Evolutionary conservation across 1,140 invertebrate species (phyloP).

Genomic region (Caenorhabditis briggsae): DNA sequence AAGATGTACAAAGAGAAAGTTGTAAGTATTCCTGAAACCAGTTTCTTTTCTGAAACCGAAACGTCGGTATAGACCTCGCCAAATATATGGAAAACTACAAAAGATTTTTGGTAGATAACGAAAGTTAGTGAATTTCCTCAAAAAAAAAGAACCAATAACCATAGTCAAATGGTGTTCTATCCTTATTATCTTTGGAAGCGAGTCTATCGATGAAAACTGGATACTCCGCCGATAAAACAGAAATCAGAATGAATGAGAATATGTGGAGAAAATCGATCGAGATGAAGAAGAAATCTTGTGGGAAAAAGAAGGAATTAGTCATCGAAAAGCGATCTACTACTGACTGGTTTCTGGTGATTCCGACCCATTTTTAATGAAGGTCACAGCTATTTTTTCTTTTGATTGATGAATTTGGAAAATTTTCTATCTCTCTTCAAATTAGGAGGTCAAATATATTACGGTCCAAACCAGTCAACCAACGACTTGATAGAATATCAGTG

Average conservation of each 20-base stretch:
- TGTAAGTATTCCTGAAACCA: conserved; percentile 29
- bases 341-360: conserved; percentile 38
- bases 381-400: conserved; percentile 36
- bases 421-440: too few relatives aligned
- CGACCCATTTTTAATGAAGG: conserved; percentile 28
- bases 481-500: not conserved
- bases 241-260: not conserved
- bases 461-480: not conserved
- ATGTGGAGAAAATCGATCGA: conserved; percentile 42
- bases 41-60: conserved; percentile 15
- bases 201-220: conserved; percentile 12
- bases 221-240: not conserved
- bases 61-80: not conserved
- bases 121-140: not conserved
- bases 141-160: not conserved
- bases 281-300: not conserved
- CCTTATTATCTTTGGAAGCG: not conserved
- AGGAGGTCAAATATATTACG: conserved; percentile 28
- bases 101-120: too few relatives aligned
- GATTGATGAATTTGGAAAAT: not conserved
- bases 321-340: conserved; percentile 21
- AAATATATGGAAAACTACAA: too few relatives aligned
- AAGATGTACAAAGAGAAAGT: not conserved
- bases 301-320: conserved; percentile 5
- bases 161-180: not conserved